Base-by-base conservation (phyloP, 2,113 vertebrate genomes). In the Lophochroa leadbeateri region DNA sequence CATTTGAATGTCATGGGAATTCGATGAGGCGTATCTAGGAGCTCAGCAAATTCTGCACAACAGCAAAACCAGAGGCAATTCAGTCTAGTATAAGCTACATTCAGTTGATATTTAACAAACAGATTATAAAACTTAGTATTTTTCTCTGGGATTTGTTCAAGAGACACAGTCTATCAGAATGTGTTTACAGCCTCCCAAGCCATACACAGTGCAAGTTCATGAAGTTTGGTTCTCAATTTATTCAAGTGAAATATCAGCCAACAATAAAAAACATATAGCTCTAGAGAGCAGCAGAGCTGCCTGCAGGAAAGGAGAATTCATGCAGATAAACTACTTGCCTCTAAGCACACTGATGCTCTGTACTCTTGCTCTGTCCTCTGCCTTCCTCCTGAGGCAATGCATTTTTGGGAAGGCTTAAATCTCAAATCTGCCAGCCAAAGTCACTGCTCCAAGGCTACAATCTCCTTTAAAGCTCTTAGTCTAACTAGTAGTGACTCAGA, bases 231-330 rank as follows among this genome's bases (percentile, higher is more conserved):
- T 87, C 47, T 67, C 77, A 82, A 24, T 68, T 81, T 71, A 83
- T 46, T 82, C 49, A 71, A 78, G 69, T 39, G 78, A 95, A 96
- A 68, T 67, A 39, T 81, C 91, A 96, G 43, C 68, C 72, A 86
- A 35, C 21, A 81, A 39, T 43, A 35, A 84, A 52, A 90, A 60
- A 43, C 6, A 24, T 3, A 4, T 18, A 18, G 76, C 28, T 72
- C 67, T 35, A 15, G 63, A 69, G 44, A 17, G 3, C 10, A 57
- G 68, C 33, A 67, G 58, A 63, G 55, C 25, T 68, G 68, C 39
- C 85, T 63, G 37, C 61, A 24, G 55, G 67, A 61, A 90, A 80
- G 27, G 11, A 84, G 53, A 83, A 90, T 39, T 46, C 7, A 6
- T 44, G 33, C 2, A 2, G 95, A 85, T 47, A 87, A 95, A 72